Evolutionary conservation across 2,888 invertebrate genomes (phyloP).

Genomic region (Idaea dimidiata): DNA sequence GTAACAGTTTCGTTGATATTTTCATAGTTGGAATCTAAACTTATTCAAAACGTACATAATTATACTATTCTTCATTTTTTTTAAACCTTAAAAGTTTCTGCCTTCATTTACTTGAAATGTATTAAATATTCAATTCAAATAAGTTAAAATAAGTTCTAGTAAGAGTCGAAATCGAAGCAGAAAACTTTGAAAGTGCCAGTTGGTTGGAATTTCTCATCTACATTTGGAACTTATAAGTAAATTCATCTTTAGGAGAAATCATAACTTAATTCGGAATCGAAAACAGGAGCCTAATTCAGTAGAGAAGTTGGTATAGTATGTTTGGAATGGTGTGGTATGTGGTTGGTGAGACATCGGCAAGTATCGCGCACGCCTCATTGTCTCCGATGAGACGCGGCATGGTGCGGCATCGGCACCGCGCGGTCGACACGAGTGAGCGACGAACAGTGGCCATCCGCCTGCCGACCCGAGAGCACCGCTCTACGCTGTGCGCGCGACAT

Average conservation of each 20-base stretch:
- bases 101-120: not conserved
- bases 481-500: slow-evolving; percentile 36
- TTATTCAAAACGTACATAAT: too few relatives aligned
- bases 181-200: not conserved
- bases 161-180: not conserved
- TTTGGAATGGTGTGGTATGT: slow-evolving; percentile 6
- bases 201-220: not conserved
- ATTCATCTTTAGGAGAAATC: not conserved
- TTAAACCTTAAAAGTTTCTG: too few relatives aligned
- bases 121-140: not conserved
- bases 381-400: slow-evolving; percentile 37
- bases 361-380: slow-evolving; percentile 45
- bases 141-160: not conserved
- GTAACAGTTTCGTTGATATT: too few relatives aligned
- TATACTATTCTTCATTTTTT: too few relatives aligned
- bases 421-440: slow-evolving; percentile 3
- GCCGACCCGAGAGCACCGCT: slow-evolving; percentile 48
- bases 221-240: not conserved
- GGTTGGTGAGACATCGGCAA: slow-evolving; percentile 15
- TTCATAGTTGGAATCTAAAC: too few relatives aligned
- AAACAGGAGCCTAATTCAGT: not conserved
- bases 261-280: not conserved
- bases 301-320: not conserved
- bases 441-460: slow-evolving; percentile 65
- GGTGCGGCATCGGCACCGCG: slow-evolving; percentile 29